phyloP scores from a whole-genome alignment of 2,113 vertebrate genomes.

The Heptranchias perlo region DNA sequence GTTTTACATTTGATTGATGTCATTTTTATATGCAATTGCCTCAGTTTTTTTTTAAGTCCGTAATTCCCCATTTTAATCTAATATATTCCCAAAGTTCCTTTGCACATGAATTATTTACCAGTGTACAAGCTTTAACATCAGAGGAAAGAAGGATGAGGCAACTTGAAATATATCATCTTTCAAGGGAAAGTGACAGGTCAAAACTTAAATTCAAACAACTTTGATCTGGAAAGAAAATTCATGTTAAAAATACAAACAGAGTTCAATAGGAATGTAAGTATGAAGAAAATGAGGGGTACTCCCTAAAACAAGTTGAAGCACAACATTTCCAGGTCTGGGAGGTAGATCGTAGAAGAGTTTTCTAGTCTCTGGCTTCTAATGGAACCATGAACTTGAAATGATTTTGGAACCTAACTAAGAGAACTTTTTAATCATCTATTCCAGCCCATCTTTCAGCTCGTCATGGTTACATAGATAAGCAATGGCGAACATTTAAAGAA shows the following conservation, averaged over 20 bases:
- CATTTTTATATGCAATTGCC: conserved; percentile 52
- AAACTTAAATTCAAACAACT: conserved; percentile 44
- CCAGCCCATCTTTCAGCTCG: not conserved
- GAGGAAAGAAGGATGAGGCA: conserved; percentile 51
- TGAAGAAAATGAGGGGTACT: not conserved
- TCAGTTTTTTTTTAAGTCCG: conserved; percentile 58
- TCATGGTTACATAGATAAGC: no score
- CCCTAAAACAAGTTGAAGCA: not conserved
- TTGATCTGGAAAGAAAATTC: conserved; percentile 43
- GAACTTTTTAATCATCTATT: not conserved
- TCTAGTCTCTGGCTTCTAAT: not conserved
- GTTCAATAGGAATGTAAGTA: not conserved
- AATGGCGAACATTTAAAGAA: no score
- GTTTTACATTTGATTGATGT: conserved; percentile 52
- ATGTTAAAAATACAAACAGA: not conserved
- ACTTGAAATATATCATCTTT: conserved; percentile 47
- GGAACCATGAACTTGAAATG: not conserved
- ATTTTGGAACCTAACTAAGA: not conserved
- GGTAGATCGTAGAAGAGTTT: not conserved
- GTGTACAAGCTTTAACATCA: conserved; percentile 59
- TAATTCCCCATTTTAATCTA: conserved; percentile 55
- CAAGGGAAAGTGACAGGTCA: conserved; percentile 44
- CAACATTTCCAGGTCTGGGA: not conserved
- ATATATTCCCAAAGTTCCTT: conserved; percentile 59
- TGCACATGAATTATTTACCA: conserved; percentile 62